These are phyloP conservation scores for Mesopsocus fuscifrons DNA, from an alignment of 2,888 invertebrate genomes.

Conservation along the genomic window DNA sequence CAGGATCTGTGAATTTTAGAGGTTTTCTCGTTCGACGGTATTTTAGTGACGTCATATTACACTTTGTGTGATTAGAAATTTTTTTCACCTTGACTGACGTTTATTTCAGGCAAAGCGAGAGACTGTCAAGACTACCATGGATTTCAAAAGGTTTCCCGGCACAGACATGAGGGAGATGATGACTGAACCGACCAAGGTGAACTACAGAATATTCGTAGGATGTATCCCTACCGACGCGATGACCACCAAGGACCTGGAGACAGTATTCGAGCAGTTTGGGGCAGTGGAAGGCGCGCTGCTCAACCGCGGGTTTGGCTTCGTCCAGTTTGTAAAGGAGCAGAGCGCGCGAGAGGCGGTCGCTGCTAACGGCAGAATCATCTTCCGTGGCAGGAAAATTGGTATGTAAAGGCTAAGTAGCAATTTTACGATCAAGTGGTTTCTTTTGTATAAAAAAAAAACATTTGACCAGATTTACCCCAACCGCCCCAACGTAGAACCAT, in stretches of 20 bases:
- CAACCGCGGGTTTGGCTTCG: conserved; percentile 68
- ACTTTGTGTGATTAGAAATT: no score
- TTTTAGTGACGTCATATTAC: no score
- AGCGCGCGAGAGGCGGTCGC: conserved; percentile 57
- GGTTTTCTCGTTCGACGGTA: no score
- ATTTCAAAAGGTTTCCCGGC: no score
- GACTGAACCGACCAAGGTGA: conserved; percentile 54
- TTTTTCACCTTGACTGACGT: no score
- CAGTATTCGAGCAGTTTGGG: conserved; percentile 57
- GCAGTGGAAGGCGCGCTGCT: conserved; percentile 45
- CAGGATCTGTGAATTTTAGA: no score
- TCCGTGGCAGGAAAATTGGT: conserved; percentile 50
- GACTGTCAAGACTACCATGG: no score
- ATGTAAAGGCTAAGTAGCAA: conserved; percentile 38
- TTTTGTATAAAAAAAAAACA: conserved; percentile 5
- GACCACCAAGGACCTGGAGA: conserved; percentile 42
- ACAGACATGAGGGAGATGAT: conserved; percentile 24
- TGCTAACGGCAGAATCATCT: conserved; percentile 45
- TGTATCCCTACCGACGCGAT: conserved; percentile 50
- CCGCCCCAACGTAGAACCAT: no score
- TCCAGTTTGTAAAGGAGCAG: conserved; percentile 59
- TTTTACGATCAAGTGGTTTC: conserved; percentile 24
- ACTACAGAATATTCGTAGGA: conserved; percentile 63
- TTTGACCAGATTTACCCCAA: no score
- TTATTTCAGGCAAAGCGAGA: no score